Conservation (phyloP, 2,888 invertebrate genomes). For the Corbicula japonica region DNA sequence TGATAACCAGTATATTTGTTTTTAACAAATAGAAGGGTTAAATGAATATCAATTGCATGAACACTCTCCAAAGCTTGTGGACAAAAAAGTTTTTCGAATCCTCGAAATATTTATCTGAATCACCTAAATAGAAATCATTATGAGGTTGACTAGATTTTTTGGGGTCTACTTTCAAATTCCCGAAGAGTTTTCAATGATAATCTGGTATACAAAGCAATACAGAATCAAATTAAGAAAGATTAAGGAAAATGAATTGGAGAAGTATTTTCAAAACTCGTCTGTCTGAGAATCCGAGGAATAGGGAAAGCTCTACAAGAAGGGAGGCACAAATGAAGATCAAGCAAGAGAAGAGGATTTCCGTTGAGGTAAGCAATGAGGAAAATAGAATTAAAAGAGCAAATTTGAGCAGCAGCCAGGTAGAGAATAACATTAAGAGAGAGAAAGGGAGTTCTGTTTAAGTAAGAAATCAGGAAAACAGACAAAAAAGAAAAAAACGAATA, state of each 20-base stretch:
- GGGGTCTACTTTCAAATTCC: not conserved
- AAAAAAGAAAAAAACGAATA: too few species aligned
- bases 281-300: not conserved
- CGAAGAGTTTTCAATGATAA: not conserved
- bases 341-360: not conserved
- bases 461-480: too few species aligned
- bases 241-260: not conserved
- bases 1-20: slow-evolving; percentile 28
- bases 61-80: slow-evolving; percentile 7
- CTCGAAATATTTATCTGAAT: slow-evolving; percentile 10
- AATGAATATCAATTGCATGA: slow-evolving; percentile 6
- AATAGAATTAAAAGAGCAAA: not conserved
- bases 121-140: slow-evolving; percentile 15
- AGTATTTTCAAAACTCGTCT: not conserved
- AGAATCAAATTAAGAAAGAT: not conserved
- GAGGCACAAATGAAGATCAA: not conserved
- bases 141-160: slow-evolving; percentile 16
- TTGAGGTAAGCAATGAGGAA: slow-evolving; percentile 6
- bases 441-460: too few species aligned
- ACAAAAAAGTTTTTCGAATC: not conserved
- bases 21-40: not conserved
- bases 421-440: too few species aligned
- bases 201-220: not conserved
- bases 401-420: too few species aligned
- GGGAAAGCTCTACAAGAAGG: not conserved